phyloP scores from a whole-genome alignment of 2,888 invertebrate species.

The Lepidochrysops patricia region DNA sequence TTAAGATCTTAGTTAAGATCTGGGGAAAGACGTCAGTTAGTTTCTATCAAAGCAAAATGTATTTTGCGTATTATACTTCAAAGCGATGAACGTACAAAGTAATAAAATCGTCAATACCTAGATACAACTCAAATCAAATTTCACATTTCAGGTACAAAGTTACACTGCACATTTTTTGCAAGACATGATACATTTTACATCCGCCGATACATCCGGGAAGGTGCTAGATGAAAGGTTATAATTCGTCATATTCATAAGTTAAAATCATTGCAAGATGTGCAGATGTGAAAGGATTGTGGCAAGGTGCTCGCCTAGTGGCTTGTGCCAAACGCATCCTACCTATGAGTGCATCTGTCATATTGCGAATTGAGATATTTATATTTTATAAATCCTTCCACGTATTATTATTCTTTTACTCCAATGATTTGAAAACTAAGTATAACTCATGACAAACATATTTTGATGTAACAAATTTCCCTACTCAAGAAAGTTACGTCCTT shows the following conservation, averaged over 20 bases:
- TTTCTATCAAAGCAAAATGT: no score
- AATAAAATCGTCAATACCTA: no score
- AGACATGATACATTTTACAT: constrained; percentile 45
- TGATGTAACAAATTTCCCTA: no score
- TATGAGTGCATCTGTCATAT: constrained; percentile 46
- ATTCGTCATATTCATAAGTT: constrained; percentile 73
- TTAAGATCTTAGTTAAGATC: no score
- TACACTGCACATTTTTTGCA: constrained; percentile 34
- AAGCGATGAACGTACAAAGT: no score
- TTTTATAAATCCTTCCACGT: neutral
- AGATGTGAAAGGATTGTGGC: constrained; percentile 72
- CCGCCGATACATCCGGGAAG: constrained; percentile 69
- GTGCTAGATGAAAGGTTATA: constrained; percentile 61
- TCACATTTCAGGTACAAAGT: constrained; percentile 17
- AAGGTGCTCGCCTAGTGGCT: constrained; percentile 62
- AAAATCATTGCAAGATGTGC: constrained; percentile 67
- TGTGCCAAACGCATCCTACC: constrained; percentile 57
- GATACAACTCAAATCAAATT: neutral
- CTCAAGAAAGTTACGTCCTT: no score
- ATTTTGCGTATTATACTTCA: no score
- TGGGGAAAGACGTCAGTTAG: no score
- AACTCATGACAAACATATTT: no score
- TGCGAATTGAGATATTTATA: constrained; percentile 4
- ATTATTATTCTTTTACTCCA: neutral
- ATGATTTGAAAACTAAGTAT: no score